phyloP scores from a whole-genome alignment of 1,140 invertebrate genomes.

The Planococcus citri region DNA sequence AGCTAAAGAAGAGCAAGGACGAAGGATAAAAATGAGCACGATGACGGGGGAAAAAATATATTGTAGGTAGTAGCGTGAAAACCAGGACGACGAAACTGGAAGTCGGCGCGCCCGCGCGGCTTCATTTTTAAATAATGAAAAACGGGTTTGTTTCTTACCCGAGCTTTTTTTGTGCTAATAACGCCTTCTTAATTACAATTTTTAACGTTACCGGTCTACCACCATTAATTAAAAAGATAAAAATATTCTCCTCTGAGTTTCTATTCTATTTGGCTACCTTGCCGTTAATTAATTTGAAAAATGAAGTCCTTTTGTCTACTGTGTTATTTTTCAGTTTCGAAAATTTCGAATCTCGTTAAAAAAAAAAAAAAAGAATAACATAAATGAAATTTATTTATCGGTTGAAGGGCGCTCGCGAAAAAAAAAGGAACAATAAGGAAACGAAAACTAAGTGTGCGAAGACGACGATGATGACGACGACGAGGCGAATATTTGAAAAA shows the following conservation, averaged over 20 bases:
- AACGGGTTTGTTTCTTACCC: neutral
- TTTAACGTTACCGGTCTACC: constrained; percentile 2
- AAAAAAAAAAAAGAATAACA: neutral
- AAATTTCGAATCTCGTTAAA: neutral
- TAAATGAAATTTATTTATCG: constrained; percentile 2
- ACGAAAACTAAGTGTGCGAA: neutral
- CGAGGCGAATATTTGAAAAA: neutral
- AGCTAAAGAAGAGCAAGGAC: no score
- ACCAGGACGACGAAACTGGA: no score
- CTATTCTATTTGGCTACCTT: constrained; percentile 3
- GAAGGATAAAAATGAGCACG: no score
- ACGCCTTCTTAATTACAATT: constrained; percentile 7
- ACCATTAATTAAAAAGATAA: constrained; percentile 4
- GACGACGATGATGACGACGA: no score
- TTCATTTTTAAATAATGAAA: no score
- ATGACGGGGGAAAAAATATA: no score
- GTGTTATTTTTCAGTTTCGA: neutral
- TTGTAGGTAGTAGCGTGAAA: no score
- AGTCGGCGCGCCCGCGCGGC: no score
- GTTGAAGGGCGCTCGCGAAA: neutral
- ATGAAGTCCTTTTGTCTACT: constrained; percentile 1
- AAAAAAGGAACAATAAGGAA: neutral
- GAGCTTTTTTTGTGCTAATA: neutral
- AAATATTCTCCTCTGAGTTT: neutral
- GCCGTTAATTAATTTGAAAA: constrained; percentile 7